Evolutionary conservation across 1,140 invertebrate genomes (phyloP).

Genomic region (Coelopa frigida): DNA sequence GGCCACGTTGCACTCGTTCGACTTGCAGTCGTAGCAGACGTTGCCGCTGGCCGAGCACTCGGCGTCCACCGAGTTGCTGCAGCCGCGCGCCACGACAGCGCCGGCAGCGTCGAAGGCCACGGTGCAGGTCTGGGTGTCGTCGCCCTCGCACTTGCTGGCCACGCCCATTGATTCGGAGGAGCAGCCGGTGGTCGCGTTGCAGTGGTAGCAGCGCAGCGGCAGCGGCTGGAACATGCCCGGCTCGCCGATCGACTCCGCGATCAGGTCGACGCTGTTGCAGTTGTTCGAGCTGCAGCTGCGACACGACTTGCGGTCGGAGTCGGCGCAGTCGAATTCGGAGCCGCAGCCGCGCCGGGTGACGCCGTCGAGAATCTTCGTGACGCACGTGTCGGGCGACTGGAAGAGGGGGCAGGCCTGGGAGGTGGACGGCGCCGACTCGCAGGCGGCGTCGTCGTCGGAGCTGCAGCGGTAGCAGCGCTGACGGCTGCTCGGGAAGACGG

Average conservation of each 20-base stretch:
- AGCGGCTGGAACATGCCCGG: conserved; percentile 9
- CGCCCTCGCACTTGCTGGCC: conserved; percentile 22
- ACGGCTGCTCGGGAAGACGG: conserved; percentile 22
- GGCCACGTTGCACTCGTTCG: conserved; percentile 30
- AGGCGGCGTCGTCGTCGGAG: conserved; percentile 21
- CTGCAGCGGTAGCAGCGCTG: conserved; percentile 31
- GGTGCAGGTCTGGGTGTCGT: conserved; percentile 28
- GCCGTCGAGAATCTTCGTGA: conserved; percentile 26
- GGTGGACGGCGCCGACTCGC: conserved; percentile 19
- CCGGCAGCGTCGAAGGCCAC: conserved; percentile 23
- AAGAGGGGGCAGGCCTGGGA: conserved; percentile 26
- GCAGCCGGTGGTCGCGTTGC: conserved; percentile 11
- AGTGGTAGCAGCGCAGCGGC: conserved; percentile 14
- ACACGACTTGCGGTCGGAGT: conserved; percentile 16
- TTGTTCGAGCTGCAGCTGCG: background rate
- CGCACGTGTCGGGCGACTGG: conserved; percentile 22
- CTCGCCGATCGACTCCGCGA: conserved; percentile 7
- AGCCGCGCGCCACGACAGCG: conserved; percentile 25
- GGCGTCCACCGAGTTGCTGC: conserved; percentile 23
- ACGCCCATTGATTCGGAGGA: conserved; percentile 11
- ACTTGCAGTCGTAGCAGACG: conserved; percentile 30
- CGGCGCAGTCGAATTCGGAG: conserved; percentile 29
- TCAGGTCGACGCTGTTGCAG: conserved; percentile 6
- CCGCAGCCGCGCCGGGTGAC: conserved; percentile 26
- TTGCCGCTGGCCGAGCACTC: conserved; percentile 10